These are phyloP conservation scores for Cephus pygmeus DNA, from an alignment of 2,888 invertebrate genomes.

Conservation along the genomic window DNA sequence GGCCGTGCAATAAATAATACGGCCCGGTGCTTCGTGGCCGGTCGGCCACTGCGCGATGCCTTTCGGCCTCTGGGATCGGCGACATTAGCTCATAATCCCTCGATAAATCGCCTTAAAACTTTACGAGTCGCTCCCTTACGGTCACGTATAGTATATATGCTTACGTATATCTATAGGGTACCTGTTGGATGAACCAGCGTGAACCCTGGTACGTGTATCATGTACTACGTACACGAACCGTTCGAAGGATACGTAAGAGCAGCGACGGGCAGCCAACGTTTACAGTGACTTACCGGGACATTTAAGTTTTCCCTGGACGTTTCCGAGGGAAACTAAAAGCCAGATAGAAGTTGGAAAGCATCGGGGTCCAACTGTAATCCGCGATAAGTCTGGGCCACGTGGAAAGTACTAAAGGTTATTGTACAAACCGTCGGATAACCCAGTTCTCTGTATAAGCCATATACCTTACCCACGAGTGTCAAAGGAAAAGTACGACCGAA, in stretches of 20 bases:
- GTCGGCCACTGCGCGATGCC: too few relatives aligned
- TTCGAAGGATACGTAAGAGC: not conserved
- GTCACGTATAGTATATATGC: not conserved
- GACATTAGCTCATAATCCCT: slow-evolving; percentile 37
- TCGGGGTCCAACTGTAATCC: slow-evolving; percentile 42
- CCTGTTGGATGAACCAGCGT: not conserved
- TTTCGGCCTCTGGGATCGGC: slow-evolving; percentile 6
- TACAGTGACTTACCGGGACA: slow-evolving; percentile 34
- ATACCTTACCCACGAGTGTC: not conserved
- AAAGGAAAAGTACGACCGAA: not conserved
- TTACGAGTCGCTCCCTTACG: slow-evolving; percentile 7
- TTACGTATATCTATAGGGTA: not conserved
- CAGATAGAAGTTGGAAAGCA: slow-evolving; percentile 35
- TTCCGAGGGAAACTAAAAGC: slow-evolving; percentile 10
- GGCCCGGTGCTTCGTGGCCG: not conserved
- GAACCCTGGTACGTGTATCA: not conserved
- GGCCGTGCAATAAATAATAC: not conserved
- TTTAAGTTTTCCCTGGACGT: slow-evolving; percentile 17
- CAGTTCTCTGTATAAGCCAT: not conserved
- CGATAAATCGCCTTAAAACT: slow-evolving; percentile 39
- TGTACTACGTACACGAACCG: not conserved
- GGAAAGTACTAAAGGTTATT: slow-evolving; percentile 18
- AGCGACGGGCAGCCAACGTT: slow-evolving; percentile 15
- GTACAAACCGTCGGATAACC: not conserved
- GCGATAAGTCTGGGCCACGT: slow-evolving; percentile 49